phyloP scores from a whole-genome alignment of 2,113 vertebrate genomes.

The Gnathonemus longibarbis region DNA sequence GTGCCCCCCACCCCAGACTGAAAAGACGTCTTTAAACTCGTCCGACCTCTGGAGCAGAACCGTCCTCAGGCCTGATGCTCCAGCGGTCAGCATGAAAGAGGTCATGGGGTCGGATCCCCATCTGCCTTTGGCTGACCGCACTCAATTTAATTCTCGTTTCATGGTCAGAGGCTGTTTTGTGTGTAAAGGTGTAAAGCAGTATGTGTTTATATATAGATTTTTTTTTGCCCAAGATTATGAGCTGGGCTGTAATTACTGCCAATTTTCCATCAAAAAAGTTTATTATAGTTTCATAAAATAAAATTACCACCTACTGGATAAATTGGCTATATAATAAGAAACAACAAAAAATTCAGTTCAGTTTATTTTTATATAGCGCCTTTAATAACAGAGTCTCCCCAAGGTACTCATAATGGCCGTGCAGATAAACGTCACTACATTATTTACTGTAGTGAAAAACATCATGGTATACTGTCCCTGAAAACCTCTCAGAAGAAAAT shows the following conservation, averaged over 20 bases:
- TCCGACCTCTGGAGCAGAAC: background rate
- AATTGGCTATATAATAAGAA: background rate
- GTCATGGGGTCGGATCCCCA: background rate
- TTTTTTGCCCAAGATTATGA: background rate
- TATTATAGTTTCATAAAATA: background rate
- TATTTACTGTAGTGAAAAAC: background rate
- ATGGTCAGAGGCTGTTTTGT: background rate
- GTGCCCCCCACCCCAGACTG: slow-evolving; percentile 19
- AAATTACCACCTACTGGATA: background rate
- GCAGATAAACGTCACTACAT: background rate
- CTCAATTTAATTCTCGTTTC: background rate
- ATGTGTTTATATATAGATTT: background rate
- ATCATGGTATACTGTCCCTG: background rate
- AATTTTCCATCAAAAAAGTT: background rate
- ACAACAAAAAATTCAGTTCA: background rate
- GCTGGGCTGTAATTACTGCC: background rate
- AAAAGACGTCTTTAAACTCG: slow-evolving; percentile 26
- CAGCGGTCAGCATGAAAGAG: background rate
- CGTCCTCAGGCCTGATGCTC: background rate
- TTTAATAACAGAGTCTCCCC: background rate
- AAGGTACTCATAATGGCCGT: background rate
- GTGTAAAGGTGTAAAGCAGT: background rate
- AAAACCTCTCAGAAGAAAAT: background rate
- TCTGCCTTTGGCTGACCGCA: background rate
- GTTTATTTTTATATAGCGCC: background rate